Conservation (phyloP, 2,797 vertebrate species). For the Sebastes jordani region DNA sequence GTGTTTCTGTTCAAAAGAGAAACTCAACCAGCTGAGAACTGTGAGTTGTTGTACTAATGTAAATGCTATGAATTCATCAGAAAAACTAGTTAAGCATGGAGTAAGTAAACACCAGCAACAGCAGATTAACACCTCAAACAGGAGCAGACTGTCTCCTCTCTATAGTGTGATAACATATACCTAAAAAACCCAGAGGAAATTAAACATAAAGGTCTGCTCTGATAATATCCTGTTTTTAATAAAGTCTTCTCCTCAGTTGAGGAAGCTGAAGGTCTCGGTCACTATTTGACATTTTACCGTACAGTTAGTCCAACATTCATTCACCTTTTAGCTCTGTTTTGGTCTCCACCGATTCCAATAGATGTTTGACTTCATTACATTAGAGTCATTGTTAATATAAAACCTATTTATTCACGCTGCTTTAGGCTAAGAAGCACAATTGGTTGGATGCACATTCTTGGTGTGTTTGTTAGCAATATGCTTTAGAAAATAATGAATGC, state of each 20-base stretch:
- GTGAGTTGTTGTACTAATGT: not conserved
- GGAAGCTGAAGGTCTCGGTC: not conserved
- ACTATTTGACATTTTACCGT: not conserved
- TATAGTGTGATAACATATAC: not conserved
- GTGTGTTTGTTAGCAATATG: slow-evolving; percentile 36
- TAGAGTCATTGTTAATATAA: not conserved
- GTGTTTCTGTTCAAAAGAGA: not conserved
- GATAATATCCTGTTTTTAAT: not conserved
- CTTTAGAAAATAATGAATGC: slow-evolving; percentile 31
- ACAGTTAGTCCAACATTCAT: not conserved
- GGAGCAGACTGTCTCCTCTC: not conserved
- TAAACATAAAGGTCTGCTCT: not conserved
- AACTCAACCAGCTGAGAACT: not conserved
- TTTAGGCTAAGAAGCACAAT: not conserved
- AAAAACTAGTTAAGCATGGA: not conserved
- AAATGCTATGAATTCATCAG: not conserved
- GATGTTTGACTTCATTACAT: not conserved
- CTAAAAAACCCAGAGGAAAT: not conserved
- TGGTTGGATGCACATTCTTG: not conserved
- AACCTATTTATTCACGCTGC: not conserved
- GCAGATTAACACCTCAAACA: not conserved
- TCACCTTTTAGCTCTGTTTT: not conserved
- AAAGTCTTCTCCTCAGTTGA: not conserved
- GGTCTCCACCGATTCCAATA: not conserved
- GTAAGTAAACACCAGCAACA: not conserved